Evolutionary conservation across 1,140 invertebrate genomes (phyloP).

Genomic region (Sarcophaga bullata): DNA sequence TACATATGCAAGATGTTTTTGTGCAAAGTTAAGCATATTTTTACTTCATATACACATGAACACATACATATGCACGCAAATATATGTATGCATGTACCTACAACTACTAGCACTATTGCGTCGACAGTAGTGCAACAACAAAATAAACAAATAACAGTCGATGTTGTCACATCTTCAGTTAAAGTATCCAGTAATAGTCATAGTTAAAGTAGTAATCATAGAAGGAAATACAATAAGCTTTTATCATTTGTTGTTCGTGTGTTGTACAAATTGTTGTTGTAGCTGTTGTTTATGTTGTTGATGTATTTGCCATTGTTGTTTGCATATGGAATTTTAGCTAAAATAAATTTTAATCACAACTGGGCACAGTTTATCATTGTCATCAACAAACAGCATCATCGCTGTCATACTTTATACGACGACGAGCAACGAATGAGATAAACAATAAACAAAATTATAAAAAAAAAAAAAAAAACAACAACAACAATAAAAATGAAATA

Average conservation of each 20-base stretch:
- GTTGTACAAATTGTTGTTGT: too few relatives aligned
- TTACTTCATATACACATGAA: not conserved
- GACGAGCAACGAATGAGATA: not conserved
- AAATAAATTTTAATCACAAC: conserved; percentile 27
- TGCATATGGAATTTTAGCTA: conserved; percentile 21
- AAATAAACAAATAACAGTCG: not conserved
- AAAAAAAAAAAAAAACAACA: not conserved
- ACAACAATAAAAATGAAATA: too few relatives aligned
- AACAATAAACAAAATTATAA: not conserved
- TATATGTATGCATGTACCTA: too few relatives aligned
- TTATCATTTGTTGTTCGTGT: too few relatives aligned
- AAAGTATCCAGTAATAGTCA: too few relatives aligned
- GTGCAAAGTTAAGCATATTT: conserved; percentile 15
- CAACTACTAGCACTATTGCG: too few relatives aligned
- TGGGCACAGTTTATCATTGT: conserved; percentile 24
- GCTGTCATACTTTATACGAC: conserved; percentile 17
- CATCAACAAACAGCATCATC: conserved; percentile 17
- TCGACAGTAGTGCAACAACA: not conserved
- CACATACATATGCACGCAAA: too few relatives aligned
- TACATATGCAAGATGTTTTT: conserved; percentile 1
- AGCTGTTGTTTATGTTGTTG: not conserved
- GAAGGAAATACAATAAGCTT: too few relatives aligned
- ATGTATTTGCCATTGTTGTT: not conserved
- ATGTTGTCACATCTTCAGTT: not conserved
- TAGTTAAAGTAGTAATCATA: too few relatives aligned